Evolutionary conservation across 37 sponge, comb jelly and placozoan species (phyloP).

Genomic region (Hormiphora californensis): DNA sequence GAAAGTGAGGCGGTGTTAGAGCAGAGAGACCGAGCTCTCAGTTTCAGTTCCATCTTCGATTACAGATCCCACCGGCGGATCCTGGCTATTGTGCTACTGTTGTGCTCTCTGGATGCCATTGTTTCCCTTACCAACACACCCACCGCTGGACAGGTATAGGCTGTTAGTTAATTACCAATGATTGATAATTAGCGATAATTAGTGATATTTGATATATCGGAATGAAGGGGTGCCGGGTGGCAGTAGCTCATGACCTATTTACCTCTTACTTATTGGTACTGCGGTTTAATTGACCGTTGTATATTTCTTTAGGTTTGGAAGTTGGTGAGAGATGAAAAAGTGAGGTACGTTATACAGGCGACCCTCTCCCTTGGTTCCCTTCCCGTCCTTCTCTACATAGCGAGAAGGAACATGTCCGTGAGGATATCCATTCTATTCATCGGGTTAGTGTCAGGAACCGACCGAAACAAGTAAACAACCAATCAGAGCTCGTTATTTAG

Average conservation of each 20-base stretch:
- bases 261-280: neutral
- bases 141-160: neutral
- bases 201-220: no score
- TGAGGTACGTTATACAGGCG: neutral
- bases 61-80: neutral
- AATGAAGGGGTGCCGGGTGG: no score
- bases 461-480: no score
- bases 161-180: neutral
- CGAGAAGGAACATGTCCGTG: neutral
- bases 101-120: neutral
- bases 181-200: no score
- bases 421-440: neutral
- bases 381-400: neutral
- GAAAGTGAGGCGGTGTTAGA: neutral
- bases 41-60: neutral
- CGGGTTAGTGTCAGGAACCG: neutral
- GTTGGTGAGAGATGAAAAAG: neutral
- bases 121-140: constrained; percentile 8
- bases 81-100: neutral
- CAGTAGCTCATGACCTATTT: no score
- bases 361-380: neutral
- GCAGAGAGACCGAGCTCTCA: neutral
- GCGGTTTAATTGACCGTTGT: neutral
- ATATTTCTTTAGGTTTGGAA: neutral
- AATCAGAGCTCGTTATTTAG: no score